A percentile compares a stretch with the other conserved stretches of the same genome.
Evolutionary conservation across 2,797 vertebrate genomes (phyloP).

Genomic region (Urosaurus nigricauda): DNA sequence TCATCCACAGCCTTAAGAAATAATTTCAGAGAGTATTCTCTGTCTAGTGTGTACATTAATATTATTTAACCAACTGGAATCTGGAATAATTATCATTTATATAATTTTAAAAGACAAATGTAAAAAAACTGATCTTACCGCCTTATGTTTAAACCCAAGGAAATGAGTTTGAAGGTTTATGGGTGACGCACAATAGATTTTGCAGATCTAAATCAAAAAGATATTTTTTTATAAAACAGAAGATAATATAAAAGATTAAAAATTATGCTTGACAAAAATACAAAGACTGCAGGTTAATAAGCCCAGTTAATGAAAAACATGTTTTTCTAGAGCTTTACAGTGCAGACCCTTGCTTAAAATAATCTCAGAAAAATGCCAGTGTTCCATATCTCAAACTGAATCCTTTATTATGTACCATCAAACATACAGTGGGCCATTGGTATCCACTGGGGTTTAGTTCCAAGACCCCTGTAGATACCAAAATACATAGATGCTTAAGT

Average conservation of each 20-base stretch:
- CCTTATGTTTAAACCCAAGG: slow-evolving; percentile 67
- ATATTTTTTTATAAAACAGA: background rate
- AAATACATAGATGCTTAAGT: too few species aligned
- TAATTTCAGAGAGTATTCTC: background rate
- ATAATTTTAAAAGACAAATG: background rate
- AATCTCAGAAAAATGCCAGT: background rate
- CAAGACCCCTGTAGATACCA: too few species aligned
- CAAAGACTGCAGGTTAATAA: background rate
- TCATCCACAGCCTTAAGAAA: too few species aligned
- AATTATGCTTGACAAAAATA: background rate
- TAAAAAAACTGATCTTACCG: slow-evolving; percentile 52
- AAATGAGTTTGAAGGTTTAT: slow-evolving; percentile 72
- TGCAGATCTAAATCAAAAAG: slow-evolving; percentile 70
- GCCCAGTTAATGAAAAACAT: background rate
- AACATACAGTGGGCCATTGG: background rate
- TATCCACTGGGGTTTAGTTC: too few species aligned
- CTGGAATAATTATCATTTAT: background rate
- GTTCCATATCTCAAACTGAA: background rate
- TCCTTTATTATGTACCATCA: background rate
- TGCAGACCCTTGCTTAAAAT: background rate
- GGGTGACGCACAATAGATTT: slow-evolving; percentile 70
- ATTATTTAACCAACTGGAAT: background rate
- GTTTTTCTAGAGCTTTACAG: background rate
- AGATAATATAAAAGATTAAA: background rate
- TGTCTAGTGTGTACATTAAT: background rate